A percentile compares a stretch with the other conserved stretches of the same genome.
Conservation (phyloP, 2,797 vertebrate species). For the Diglossa cyanea region DNA sequence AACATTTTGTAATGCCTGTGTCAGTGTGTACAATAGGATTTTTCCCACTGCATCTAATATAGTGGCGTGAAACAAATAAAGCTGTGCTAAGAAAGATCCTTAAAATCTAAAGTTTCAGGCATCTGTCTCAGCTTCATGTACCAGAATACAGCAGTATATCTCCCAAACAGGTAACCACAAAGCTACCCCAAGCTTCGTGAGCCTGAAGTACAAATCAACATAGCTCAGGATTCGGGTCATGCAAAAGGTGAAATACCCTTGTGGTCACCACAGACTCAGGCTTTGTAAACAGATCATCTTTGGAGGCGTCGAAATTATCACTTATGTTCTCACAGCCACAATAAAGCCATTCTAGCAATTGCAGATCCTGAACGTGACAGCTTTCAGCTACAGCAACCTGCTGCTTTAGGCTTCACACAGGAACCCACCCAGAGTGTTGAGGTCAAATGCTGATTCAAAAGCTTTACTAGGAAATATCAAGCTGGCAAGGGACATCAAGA, state of each 20-base stretch:
- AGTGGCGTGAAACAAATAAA: neutral
- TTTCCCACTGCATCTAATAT: neutral
- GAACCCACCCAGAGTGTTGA: neutral
- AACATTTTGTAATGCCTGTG: neutral
- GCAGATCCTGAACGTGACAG: neutral
- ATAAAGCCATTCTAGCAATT: neutral
- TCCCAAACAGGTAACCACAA: neutral
- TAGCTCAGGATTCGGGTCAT: neutral
- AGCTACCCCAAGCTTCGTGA: neutral
- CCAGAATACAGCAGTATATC: neutral
- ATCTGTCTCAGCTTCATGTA: neutral
- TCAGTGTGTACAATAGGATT: neutral
- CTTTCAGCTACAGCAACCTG: neutral
- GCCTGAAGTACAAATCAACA: neutral
- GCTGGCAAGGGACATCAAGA: neutral
- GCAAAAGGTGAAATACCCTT: neutral
- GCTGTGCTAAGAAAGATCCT: neutral
- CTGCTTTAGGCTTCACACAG: neutral
- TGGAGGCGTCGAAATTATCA: neutral
- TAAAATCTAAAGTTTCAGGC: neutral
- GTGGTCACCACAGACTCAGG: fast-evolving
- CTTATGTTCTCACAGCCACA: neutral
- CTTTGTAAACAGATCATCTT: neutral
- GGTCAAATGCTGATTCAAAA: neutral
- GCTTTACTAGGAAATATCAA: neutral